A percentile compares a stretch with the other conserved stretches of the same genome.
These are phyloP conservation scores for Drosophila planitibia DNA, from an alignment of 2,888 invertebrate species.

Conservation along the genomic window DNA sequence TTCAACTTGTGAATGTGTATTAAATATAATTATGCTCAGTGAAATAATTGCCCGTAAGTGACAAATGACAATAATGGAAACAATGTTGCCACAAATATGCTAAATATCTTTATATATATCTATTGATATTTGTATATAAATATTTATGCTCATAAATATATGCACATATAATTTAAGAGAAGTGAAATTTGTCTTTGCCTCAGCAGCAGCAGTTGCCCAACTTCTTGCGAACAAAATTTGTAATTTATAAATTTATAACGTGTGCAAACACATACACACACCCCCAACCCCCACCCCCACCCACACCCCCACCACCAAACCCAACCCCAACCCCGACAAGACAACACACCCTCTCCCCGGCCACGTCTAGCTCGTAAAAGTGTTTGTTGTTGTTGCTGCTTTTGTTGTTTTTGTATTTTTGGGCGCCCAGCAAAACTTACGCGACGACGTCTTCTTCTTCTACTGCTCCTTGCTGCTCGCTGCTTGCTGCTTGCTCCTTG, in stretches of 20 bases:
- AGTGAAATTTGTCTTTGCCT: conserved; percentile 31
- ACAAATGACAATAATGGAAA: conserved; percentile 28
- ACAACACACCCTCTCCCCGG: conserved; percentile 1
- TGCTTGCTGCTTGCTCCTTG: conserved; percentile 6
- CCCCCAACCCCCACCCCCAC: neutral
- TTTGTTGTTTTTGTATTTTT: conserved; percentile 33
- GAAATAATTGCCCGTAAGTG: conserved; percentile 55
- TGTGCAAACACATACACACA: conserved; percentile 8
- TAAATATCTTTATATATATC: neutral
- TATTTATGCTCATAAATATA: neutral
- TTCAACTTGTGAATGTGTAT: conserved; percentile 31
- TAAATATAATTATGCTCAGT: conserved; percentile 69
- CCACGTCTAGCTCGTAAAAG: conserved; percentile 52
- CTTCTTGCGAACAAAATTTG: conserved; percentile 74
- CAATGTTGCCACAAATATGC: conserved; percentile 3
- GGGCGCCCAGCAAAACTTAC: conserved; percentile 59
- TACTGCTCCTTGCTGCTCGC: neutral
- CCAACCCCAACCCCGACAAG: conserved; percentile 12
- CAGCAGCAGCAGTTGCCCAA: conserved; percentile 2
- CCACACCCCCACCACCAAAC: too few relatives aligned
- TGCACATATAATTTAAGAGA: conserved; percentile 47
- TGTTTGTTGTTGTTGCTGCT: conserved; percentile 41
- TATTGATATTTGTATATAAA: neutral
- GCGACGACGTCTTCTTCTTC: conserved; percentile 23
- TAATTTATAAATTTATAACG: conserved; percentile 85